phyloP scores from a whole-genome alignment of 2,113 vertebrate species.

The Nothobranchius kuhntae region DNA sequence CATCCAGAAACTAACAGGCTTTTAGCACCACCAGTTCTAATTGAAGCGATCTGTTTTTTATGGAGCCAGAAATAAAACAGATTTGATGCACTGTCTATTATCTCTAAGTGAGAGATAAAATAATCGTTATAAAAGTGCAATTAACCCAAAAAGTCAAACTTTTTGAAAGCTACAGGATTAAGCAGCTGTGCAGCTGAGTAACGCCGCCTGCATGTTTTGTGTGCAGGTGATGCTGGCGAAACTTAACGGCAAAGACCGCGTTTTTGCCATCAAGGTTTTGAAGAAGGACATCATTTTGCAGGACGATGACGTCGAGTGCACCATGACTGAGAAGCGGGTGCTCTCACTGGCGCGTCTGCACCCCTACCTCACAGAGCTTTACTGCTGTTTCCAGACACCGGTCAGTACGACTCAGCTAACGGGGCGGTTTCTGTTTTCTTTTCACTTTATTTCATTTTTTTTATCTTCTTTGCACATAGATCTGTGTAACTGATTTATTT shows the following conservation, averaged over 20 bases:
- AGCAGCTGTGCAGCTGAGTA: background rate
- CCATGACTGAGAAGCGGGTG: conserved; percentile 96
- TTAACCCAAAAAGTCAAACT: background rate
- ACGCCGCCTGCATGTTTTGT: background rate
- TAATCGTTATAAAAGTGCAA: background rate
- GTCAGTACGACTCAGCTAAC: conserved; percentile 74
- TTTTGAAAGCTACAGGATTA: background rate
- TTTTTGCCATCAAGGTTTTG: conserved; percentile 95
- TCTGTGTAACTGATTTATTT: too few relatives aligned
- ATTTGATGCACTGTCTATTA: too few relatives aligned
- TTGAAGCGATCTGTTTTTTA: too few relatives aligned
- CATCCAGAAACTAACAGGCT: too few relatives aligned
- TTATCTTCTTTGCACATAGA: too few relatives aligned
- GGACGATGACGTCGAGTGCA: conserved; percentile 97
- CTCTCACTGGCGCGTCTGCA: conserved; percentile 88
- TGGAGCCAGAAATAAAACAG: too few relatives aligned
- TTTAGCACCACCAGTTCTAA: too few relatives aligned
- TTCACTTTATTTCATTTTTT: too few relatives aligned
- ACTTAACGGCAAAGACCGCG: conserved; percentile 82
- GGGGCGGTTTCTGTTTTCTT: too few relatives aligned
- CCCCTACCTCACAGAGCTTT: conserved; percentile 96
- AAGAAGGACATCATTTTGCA: conserved; percentile 98
- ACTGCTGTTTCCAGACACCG: conserved; percentile 94
- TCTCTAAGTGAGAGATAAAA: too few relatives aligned
- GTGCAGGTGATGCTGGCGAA: conserved; percentile 93